Evolutionary conservation across 1,140 invertebrate species (phyloP), one percentile per base, ranked within the genome.

Genomic region (Drosophila jambulina): DNA sequence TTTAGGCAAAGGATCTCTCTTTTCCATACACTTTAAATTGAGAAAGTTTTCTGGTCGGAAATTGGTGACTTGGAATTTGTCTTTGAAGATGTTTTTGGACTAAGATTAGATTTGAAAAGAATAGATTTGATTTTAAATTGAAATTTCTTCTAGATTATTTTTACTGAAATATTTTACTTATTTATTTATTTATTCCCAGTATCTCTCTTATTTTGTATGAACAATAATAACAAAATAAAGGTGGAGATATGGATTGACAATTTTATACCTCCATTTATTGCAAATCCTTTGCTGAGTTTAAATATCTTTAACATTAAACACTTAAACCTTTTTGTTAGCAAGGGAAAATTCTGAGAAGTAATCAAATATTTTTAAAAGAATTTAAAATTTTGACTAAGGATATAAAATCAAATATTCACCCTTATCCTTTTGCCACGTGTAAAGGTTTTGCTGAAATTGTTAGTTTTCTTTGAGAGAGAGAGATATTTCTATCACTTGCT

Each of bases 401-500:
- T 32, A n/a, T 29, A 1, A 8, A 32, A 32, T 32, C 8, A 29
- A 29, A 51, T 32, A 4, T 32, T 51, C 3, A 19, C 0, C n/a
- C n/a, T 7, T 12, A 17, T 25, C 2, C 6, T 12, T 56, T 23
- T 2, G 23, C 32, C 13, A 6, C 43, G 58, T 62, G 58, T 61
- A 46, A 25, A 9, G 17, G 57, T 62, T 62, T 40, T 43, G 29
- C 15, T 21, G 9, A 40, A 29, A 62, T 19, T 43, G 57, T 43
- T 64, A 40, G 57, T 43, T 34, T 62, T 62, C 56, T 29, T 42
- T 13, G 27, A 43, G 25, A 48, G 36, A 40, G 27, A 36, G 23
- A 70, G 63, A 70, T 68, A 53, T 70, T 69, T 70, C 67, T 32
- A 69, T 70, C 63, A 68, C 40, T 68, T 54, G 34, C 48, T 63